Base-by-base conservation (phyloP, 2,797 vertebrate genomes). In the Leuciscus waleckii region DNA sequence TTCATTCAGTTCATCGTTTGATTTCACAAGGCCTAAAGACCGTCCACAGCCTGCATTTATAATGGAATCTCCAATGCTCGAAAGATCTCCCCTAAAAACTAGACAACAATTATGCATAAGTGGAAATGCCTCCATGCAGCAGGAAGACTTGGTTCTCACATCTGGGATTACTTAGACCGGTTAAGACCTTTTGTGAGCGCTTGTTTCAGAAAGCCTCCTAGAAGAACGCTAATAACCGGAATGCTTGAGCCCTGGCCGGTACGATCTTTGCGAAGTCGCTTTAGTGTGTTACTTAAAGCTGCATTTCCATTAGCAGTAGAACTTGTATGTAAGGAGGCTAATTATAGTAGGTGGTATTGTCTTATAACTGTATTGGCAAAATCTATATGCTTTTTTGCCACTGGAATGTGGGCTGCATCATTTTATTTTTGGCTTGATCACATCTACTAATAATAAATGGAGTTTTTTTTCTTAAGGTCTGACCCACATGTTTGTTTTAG, bases 221-320 rank as follows among this genome's bases (percentile, higher is more conserved):
- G 37, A 58, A 82, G 10, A 37, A 32, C 0, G 2, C 26, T 65
- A 46, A 43, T 63, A 63, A 14, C 35, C 67, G 32, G 11, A 73
- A 63, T 1, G 8, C 19, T 10, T 41, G 14, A 26, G 5, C 7
- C 37, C 23, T 78, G 37, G 21, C 35, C 61, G 68, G 81, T 82
- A 49, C 26, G 41, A 82, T 63, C 41, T 35, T 73, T 46, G 29
- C 41, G 2, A 63, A 46, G 68, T 81, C 1, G 65, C 81, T 63
- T 68, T 37, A 26, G 54, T 39, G 32, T 68, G n/a, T 68, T 32
- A 69, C 43, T 41, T 35, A 84, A 76, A 70, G 85, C 84, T 74
- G 89, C 88, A 4, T 93, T 91, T 93, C 93, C 81, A 93, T 91
- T 92, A 51, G 90, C 89, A 82, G 74, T 82, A 87, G 85, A 90